Base-by-base conservation (phyloP, 2,113 vertebrate genomes). In the Dasyurus viverrinus region DNA sequence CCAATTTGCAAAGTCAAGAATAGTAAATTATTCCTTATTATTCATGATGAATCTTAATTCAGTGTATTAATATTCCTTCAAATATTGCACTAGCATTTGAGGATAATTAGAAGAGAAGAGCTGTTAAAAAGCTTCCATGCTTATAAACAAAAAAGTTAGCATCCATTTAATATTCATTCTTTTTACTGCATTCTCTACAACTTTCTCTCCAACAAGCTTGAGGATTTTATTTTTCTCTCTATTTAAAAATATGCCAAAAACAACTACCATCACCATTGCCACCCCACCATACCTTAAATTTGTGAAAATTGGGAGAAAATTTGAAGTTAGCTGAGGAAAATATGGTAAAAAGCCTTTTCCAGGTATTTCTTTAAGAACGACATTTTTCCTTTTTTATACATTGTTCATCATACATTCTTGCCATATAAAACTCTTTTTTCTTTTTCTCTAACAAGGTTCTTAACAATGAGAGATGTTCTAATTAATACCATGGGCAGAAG, bases 21-120 rank as follows among this genome's bases (percentile, higher is more conserved):
- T 96, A 96, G 95, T 96, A 96, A 97, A 98, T 97, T 90, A 96
- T 94, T 46, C 36, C 96, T 96, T 96, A 93, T 96, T 98, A 97
- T 97, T 96, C 91, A 97, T 89, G 53, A 91, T 93, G 50, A 98
- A 93, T 90, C 95, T 89, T 25, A 89, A 96, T 97, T 92, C 93
- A 92, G 60, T 97, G 12, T 96, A 90, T 95, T 94, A 24, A 26
- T 89, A 76, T 76, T 76, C 16, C 68, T 76, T n/a, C 30, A 76
- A 19, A 76, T n/a, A n/a, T 19, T 76, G 16, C 36, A 76, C 95
- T 93, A 90, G 94, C 93, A 90, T 26, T 97, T 97, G 90, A 94
- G 84, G 68, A 50, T 94, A 84, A 93, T 93, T 96, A 94, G 90
- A 97, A 97, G 9, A 92, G 27, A 94, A 93, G 95, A 90, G 14